Evolutionary conservation across 2,113 vertebrate genomes (phyloP).

Genomic region (Phaethornis superciliosus): DNA sequence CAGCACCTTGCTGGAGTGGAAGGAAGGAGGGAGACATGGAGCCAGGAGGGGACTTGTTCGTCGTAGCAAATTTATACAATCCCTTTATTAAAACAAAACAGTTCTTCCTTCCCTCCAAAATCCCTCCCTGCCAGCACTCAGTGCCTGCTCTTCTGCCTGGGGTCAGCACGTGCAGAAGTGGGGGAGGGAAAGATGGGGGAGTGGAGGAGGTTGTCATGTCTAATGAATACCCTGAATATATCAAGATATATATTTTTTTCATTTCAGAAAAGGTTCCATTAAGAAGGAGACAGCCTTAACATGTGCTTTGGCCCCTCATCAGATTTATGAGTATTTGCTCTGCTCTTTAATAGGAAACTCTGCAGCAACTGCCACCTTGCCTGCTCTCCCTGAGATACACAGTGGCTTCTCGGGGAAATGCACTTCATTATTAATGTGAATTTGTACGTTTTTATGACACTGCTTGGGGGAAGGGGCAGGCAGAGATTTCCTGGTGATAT

Average conservation of each 20-base stretch:
- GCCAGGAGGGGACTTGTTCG: neutral
- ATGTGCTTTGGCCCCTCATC: constrained; percentile 60
- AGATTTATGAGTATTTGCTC: constrained; percentile 67
- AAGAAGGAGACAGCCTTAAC: constrained; percentile 67
- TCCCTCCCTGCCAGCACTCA: neutral
- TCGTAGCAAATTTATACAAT: neutral
- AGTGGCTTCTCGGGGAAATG: constrained; percentile 67
- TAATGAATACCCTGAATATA: constrained; percentile 70
- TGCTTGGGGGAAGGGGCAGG: constrained; percentile 65
- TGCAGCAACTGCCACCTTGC: constrained; percentile 63
- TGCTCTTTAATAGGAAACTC: constrained; percentile 64
- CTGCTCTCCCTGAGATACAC: constrained; percentile 65
- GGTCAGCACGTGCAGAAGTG: constrained; percentile 19
- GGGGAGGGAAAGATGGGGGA: constrained; percentile 16
- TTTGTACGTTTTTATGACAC: constrained; percentile 68
- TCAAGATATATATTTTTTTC: constrained; percentile 68
- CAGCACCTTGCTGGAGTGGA: neutral
- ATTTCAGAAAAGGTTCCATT: constrained; percentile 70
- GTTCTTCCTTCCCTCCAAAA: constrained; percentile 33
- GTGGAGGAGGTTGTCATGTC: constrained; percentile 60
- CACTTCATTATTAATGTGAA: constrained; percentile 73
- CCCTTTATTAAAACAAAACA: constrained; percentile 9
- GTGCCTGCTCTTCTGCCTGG: neutral
- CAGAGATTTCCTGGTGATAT: constrained; percentile 66
- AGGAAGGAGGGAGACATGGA: neutral